Base-by-base conservation (phyloP, 2,888 invertebrate genomes). In the Pollenia griseotomentosa region DNA sequence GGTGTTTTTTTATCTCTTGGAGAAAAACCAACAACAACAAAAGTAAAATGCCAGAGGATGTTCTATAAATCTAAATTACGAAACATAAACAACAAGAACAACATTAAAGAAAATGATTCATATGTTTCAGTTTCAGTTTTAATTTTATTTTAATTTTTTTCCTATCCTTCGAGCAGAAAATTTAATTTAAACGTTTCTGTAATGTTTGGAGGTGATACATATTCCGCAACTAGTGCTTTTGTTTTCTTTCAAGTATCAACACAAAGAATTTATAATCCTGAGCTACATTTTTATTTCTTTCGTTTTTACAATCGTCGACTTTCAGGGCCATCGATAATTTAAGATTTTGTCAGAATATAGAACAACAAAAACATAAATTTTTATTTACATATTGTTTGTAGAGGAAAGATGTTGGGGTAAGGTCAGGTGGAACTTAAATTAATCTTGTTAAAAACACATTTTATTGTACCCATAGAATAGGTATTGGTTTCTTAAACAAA, bases 41-140 rank as follows among this genome's bases (percentile, higher is more conserved):
- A 53, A 12, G 0, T 14, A 10, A 57, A 57, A 59, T 46, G 48
- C 19, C 68, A n/a, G 19, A 48, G 57, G 59, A 68, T 65, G 65
- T 74, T 74, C 48, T 59, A 42, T 59, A 66, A 66, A 74, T 48
- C 48, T n/a, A 59, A 16, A 68, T 75, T 73, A 80, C 42, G 44
- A 75, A 53, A 75, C 59, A 82, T 63, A 16, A 48, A 59, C 33
- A 73, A 65, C 40, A 57, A 51, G 14, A 57, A 82, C 10, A 44
- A 61, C 51, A 53, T 5, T 19, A 73, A 40, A 6, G 46, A 66
- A 74, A 82, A 75, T 82, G 82, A 82, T 68, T 82, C 75, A 82
- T 75, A 44, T 19, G 51, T 63, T 70, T 51, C 8, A 42, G 51
- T 63, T 70, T 51, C 8, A 42, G 19, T 33, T 3, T 33, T 61